phyloP scores from a whole-genome alignment of 2,888 invertebrate species.

The Cataglyphis altisquamis region DNA sequence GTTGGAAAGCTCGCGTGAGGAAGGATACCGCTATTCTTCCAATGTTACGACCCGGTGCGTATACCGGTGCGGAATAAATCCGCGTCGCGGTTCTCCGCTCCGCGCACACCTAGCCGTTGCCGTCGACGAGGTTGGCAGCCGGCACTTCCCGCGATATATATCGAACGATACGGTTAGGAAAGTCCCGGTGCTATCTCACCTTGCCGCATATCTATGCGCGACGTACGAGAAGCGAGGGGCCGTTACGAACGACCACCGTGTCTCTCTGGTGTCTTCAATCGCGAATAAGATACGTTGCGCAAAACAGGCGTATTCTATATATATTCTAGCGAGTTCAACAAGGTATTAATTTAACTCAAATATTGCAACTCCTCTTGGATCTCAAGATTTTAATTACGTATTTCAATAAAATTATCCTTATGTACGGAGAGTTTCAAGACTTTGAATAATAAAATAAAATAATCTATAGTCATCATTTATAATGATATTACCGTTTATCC shows the following conservation, averaged over 20 bases:
- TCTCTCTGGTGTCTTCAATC: slow-evolving; percentile 19
- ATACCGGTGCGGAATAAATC: slow-evolving; percentile 37
- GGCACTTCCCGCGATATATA: slow-evolving; percentile 74
- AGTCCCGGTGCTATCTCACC: slow-evolving; percentile 33
- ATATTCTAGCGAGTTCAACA: not conserved
- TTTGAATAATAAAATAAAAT: not conserved
- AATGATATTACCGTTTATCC: too few species aligned
- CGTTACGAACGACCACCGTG: slow-evolving; percentile 71
- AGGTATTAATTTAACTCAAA: not conserved
- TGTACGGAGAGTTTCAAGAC: not conserved
- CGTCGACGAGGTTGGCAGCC: slow-evolving; percentile 63
- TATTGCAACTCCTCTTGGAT: not conserved
- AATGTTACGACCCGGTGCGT: slow-evolving; percentile 33
- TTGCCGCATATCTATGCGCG: slow-evolving; percentile 56
- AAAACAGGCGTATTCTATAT: not conserved
- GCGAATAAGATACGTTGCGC: not conserved
- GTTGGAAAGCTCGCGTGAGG: not conserved
- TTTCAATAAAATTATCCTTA: not conserved
- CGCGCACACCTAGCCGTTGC: slow-evolving; percentile 36
- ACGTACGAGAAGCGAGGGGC: slow-evolving; percentile 36
- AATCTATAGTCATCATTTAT: too few species aligned
- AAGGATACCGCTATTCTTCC: slow-evolving; percentile 7
- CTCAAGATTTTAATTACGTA: not conserved
- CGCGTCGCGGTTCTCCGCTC: slow-evolving; percentile 27
- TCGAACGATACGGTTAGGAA: slow-evolving; percentile 69